A percentile compares a stretch with the other conserved stretches of the same genome.
phyloP scores from a whole-genome alignment of 2,888 invertebrate species.

The Plagodis pulveraria region DNA sequence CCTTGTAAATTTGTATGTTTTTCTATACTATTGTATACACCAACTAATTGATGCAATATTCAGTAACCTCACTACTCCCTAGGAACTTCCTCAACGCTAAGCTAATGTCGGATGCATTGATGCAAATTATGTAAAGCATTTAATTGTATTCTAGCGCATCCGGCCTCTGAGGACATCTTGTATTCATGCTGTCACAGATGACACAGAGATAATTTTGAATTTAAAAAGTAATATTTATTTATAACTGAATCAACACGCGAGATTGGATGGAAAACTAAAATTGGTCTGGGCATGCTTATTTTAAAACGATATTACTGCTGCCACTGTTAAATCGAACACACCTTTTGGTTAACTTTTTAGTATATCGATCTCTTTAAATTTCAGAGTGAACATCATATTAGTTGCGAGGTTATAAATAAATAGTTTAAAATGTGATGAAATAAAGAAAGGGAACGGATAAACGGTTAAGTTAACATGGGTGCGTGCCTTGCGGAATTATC shows the following conservation, averaged over 20 bases:
- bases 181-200: conserved; percentile 43
- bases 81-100: conserved; percentile 34
- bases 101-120: conserved; percentile 44
- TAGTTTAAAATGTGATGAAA: conserved; percentile 42
- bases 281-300: conserved; percentile 10
- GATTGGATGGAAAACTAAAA: conserved; percentile 19
- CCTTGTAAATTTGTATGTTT: too few species aligned
- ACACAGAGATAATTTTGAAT: conserved; percentile 21
- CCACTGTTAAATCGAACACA: neutral
- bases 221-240: conserved; percentile 19
- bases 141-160: conserved; percentile 69
- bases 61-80: conserved; percentile 30
- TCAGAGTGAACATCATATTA: neutral
- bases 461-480: conserved; percentile 70
- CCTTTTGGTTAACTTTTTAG: too few species aligned
- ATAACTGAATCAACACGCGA: conserved; percentile 13
- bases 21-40: too few species aligned
- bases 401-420: conserved; percentile 16
- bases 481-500: conserved; percentile 71
- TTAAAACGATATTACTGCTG: conserved; percentile 1
- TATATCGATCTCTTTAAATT: too few species aligned
- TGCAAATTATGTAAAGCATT: conserved; percentile 72
- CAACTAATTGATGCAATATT: conserved; percentile 15
- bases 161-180: conserved; percentile 58
- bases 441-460: conserved; percentile 54